Evolutionary conservation across 2,113 vertebrate genomes (phyloP).

Genomic region (Oreochromis aureus): DNA sequence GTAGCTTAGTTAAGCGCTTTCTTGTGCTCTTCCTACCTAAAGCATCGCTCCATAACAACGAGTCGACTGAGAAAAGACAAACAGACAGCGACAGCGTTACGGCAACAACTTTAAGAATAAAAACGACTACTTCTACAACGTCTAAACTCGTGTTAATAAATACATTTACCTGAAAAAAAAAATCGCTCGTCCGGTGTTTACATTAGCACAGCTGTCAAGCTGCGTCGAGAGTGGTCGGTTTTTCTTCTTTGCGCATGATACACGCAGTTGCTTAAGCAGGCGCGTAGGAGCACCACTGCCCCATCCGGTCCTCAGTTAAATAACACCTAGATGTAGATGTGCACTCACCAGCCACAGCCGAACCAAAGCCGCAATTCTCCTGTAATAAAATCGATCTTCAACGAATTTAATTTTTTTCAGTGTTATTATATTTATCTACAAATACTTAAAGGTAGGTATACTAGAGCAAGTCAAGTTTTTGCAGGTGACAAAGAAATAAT

Average conservation of each 20-base stretch:
- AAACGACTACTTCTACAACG: neutral
- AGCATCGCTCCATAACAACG: conserved; percentile 48
- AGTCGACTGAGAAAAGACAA: conserved; percentile 19
- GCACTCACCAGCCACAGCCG: neutral
- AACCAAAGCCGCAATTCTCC: neutral
- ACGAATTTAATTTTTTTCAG: accelerated
- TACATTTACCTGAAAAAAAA: neutral
- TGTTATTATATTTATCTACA: neutral
- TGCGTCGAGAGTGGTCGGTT: neutral
- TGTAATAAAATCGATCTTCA: accelerated
- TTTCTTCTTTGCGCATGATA: neutral
- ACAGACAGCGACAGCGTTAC: neutral
- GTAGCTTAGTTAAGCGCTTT: neutral
- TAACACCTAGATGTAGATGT: neutral
- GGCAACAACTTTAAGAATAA: neutral
- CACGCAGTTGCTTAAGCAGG: neutral
- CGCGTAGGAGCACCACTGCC: neutral
- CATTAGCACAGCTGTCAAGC: neutral
- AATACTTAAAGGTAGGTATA: neutral
- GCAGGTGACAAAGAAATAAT: neutral
- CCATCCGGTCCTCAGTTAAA: neutral
- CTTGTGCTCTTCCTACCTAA: conserved; percentile 29
- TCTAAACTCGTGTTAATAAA: accelerated
- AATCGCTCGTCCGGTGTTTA: neutral
- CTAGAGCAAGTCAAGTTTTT: neutral